Base-by-base conservation (phyloP, 2,888 invertebrate species). In the Aromia moschata region DNA sequence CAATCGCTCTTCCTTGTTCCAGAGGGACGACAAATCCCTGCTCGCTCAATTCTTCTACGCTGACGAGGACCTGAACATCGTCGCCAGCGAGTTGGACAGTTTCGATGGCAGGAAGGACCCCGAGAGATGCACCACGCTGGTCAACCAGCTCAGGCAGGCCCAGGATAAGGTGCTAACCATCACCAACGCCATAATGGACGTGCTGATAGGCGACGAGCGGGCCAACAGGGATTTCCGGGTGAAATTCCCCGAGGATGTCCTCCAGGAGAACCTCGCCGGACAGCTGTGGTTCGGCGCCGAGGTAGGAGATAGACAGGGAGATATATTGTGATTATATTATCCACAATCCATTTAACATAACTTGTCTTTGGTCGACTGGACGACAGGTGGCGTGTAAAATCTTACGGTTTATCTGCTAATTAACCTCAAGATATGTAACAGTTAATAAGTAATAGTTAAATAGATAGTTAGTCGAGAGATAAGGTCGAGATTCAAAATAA, bases 231-330 rank as follows among this genome's bases (percentile, higher is more conserved):
- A 98, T 73, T 99, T 98, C 82, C 87, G 98, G 44, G 96, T 96
- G 57, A 99, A 99, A 83, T 99, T 98, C 77, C 98, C 98, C 0
- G 99, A 99, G 79, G 98, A 99, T 79, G 96, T 99, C 9, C 86
- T 98, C 68, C 98, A 98, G 80, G 98, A 99, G 79, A 98, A 96
- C 82, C 84, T 99, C 62, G 96, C 98, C 33, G 98, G 98, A 0
- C 98, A 99, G 82, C 85, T 99, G 40, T 99, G 99, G 99, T 99
- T 99, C 82, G 98, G 98, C 12, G 98, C 98, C 57, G 99, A 99
- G 89, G 93, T 93, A 74, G 73, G 69, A 41, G 4, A 36, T n/a
- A n/a, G n/a, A n/a, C n/a, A n/a, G n/a, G n/a, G n/a, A n/a, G n/a
- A n/a, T n/a, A n/a, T n/a, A n/a, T n/a, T n/a, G n/a, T n/a, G n/a